Percentiles rank a stretch among this genome's conserved stretches.
Conservation (phyloP, 2,797 vertebrate genomes). For the Zalophus californianus region DNA sequence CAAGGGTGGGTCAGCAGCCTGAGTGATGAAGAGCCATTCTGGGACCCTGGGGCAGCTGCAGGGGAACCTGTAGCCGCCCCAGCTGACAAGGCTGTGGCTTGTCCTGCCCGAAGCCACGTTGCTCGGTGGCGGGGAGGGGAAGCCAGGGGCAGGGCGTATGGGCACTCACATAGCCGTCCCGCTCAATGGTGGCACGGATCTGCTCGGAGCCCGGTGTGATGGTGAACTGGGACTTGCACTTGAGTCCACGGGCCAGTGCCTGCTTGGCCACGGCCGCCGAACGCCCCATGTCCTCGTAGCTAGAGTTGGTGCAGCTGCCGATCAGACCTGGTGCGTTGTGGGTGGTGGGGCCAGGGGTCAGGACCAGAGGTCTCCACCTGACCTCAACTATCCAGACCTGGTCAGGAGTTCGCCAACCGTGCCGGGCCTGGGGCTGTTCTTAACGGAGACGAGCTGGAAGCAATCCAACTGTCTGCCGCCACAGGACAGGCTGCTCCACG, state of each 20-base stretch:
- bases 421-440: background rate
- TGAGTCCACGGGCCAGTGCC: constrained; percentile 93
- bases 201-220: constrained; percentile 98
- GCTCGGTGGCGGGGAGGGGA: background rate
- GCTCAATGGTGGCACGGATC: constrained; percentile 97
- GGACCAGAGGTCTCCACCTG: constrained; percentile 4
- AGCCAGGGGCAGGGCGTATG: fast-evolving
- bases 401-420: background rate
- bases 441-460: background rate
- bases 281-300: constrained; percentile 98
- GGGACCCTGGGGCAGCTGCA: background rate
- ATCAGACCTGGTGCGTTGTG: constrained; percentile 91
- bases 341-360: constrained; percentile 22
- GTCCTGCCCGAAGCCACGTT: background rate
- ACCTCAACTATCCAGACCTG: background rate
- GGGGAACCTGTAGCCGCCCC: background rate
- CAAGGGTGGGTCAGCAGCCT: background rate
- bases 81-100: background rate
- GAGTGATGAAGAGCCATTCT: background rate
- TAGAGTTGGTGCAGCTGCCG: constrained; percentile 98
- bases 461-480: background rate
- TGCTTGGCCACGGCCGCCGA: constrained; percentile 96
- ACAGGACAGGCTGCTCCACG: background rate
- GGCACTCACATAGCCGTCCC: constrained; percentile 96
- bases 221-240: constrained; percentile 96